Evolutionary conservation across 2,888 invertebrate species (phyloP).

Genomic region (Hemicrepidius hirtus): DNA sequence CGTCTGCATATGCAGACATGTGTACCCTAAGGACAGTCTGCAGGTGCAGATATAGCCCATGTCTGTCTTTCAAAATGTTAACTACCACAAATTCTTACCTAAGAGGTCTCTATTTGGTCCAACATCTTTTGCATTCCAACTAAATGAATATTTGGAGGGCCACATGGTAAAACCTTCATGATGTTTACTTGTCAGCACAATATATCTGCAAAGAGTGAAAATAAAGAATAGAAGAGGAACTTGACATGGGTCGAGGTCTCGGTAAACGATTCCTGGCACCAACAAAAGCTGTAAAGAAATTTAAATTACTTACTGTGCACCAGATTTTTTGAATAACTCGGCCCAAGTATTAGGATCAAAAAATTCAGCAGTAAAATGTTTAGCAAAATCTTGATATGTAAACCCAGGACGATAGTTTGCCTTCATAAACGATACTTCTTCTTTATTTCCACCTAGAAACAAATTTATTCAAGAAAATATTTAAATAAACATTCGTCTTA

Average conservation of each 20-base stretch:
- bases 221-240: too few species aligned
- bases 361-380: conserved; percentile 91
- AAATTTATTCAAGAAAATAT: background rate
- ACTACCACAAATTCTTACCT: too few species aligned
- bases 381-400: conserved; percentile 94
- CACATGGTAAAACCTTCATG: conserved; percentile 90
- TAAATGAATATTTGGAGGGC: conserved; percentile 85
- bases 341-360: conserved; percentile 92
- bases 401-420: conserved; percentile 89
- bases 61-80: too few species aligned
- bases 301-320: conserved; percentile 82
- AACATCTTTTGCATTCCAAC: conserved; percentile 88
- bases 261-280: too few species aligned
- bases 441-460: conserved; percentile 19
- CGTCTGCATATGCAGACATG: too few species aligned
- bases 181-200: conserved; percentile 89
- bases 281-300: too few species aligned
- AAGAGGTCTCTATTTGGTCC: conserved; percentile 87
- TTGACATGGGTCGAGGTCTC: too few species aligned
- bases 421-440: conserved; percentile 80
- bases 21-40: too few species aligned
- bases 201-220: conserved; percentile 76
- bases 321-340: conserved; percentile 85
- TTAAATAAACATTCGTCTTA: conserved; percentile 63
- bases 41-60: too few species aligned